Base-by-base conservation (phyloP, 2,113 vertebrate genomes). In the Bucco capensis region DNA sequence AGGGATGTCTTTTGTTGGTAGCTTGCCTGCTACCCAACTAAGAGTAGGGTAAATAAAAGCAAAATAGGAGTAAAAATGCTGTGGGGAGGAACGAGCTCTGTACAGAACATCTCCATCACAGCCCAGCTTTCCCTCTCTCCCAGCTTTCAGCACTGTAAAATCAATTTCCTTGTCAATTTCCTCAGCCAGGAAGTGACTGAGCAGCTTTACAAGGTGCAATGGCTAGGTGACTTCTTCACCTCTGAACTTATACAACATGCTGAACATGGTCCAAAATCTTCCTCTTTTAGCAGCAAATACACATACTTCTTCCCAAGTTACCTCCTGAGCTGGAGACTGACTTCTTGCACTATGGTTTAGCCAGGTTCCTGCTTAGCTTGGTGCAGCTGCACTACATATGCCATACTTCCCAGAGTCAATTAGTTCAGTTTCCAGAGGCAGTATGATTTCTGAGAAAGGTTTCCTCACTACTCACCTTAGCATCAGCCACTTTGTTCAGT, bases 401-500 rank as follows among this genome's bases (percentile, higher is more conserved):
- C 27, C 22, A 28, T n/a, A 49, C 12, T 31, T 35, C 28, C 8
- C 67, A 44, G 49, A 49, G 12, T n/a, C 21, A 37, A 42, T 17
- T 3, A 3, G 6, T 40, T 84, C 56, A 19, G 15, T 25, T 70
- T 73, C n/a, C 44, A 79, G 47, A 76, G 21, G 33, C 2, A 37
- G 5, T 2, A 76, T 5, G 18, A 46, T 73, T 85, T 82, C 71
- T 73, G 16, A 71, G 25, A 64, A 62, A 21, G 11, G 5, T 50
- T 25, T 40, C 75, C 25, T 79, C 10, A 6, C 31, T 82, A 31
- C 92, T 95, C 81, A 97, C 91, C 78, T 94, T 95, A 19, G 88
- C 46, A 84, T 97, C 76, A 35, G 88, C 94, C 65, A 94, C 93
- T 83, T 94, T 93, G 85, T 24, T 95, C 62, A 96, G 91, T 38